A percentile compares a stretch with the other conserved stretches of the same genome.
These are phyloP conservation scores for Clarias pachynema DNA, from an alignment of 2,797 vertebrate genomes.

Conservation along the genomic window DNA sequence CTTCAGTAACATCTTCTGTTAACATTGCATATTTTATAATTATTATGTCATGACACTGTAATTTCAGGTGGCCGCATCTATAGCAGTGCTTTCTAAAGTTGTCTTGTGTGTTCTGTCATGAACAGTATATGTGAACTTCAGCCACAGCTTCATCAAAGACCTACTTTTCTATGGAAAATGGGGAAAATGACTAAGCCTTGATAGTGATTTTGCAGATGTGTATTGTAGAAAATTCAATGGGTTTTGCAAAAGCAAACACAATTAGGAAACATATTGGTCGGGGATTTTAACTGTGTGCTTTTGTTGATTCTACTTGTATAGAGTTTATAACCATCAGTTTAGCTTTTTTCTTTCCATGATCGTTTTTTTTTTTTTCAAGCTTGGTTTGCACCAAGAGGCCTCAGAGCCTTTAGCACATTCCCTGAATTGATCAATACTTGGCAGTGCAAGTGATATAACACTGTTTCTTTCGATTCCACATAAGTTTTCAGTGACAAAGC, in stretches of 20 bases:
- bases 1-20: slow-evolving; percentile 1
- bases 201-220: background rate
- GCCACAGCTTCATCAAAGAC: background rate
- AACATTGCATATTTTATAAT: background rate
- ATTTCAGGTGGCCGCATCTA: background rate
- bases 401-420: background rate
- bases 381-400: too few species aligned
- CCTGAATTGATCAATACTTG: background rate
- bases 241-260: background rate
- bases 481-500: background rate
- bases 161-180: background rate
- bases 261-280: background rate
- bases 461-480: background rate
- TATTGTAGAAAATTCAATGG: background rate
- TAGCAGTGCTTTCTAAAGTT: background rate
- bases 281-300: background rate
- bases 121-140: background rate
- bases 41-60: background rate
- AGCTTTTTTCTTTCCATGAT: background rate
- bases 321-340: background rate
- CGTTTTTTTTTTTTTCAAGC: background rate
- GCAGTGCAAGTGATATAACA: background rate
- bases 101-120: background rate
- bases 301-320: background rate
- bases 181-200: background rate